Evolutionary conservation across 1,140 invertebrate genomes (phyloP).

Genomic region (Drosophila jambulina): DNA sequence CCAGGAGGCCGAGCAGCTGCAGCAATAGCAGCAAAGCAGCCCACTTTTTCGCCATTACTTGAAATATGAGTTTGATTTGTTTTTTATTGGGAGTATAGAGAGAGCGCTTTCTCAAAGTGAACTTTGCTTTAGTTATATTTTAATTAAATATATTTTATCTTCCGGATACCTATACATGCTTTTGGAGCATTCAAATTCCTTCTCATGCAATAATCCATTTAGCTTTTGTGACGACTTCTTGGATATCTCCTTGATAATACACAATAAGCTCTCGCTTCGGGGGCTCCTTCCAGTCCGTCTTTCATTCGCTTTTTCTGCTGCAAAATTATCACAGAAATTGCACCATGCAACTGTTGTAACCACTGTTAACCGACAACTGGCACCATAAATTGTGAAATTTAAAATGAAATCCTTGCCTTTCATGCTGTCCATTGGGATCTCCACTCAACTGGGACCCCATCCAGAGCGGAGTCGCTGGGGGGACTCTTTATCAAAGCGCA

Average conservation of each 20-base stretch:
- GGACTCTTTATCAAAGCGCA: constrained; percentile 51
- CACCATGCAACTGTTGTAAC: constrained; percentile 57
- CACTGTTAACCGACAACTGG: constrained; percentile 13
- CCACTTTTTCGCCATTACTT: constrained; percentile 33
- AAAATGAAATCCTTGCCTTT: constrained; percentile 56
- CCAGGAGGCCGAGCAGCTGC: constrained; percentile 15
- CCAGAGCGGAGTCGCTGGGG: constrained; percentile 11
- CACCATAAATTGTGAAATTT: constrained; percentile 56
- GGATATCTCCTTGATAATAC: constrained; percentile 17
- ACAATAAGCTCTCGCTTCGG: constrained; percentile 37
- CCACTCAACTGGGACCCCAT: constrained; percentile 10
- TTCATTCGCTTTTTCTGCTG: constrained; percentile 28
- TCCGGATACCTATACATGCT: background rate
- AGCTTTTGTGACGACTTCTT: background rate
- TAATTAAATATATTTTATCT: background rate
- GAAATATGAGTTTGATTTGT: background rate
- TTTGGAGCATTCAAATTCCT: background rate
- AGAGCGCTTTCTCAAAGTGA: constrained; percentile 7
- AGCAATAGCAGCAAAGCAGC: constrained; percentile 16
- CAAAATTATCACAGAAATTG: constrained; percentile 68
- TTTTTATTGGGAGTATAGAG: too few relatives aligned
- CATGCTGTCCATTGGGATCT: constrained; percentile 44
- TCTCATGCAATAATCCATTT: background rate
- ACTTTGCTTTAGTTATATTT: constrained; percentile 1
- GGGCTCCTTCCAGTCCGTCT: constrained; percentile 2